Base-by-base conservation (phyloP, 2,797 vertebrate genomes). In the Eospalax fontanierii region DNA sequence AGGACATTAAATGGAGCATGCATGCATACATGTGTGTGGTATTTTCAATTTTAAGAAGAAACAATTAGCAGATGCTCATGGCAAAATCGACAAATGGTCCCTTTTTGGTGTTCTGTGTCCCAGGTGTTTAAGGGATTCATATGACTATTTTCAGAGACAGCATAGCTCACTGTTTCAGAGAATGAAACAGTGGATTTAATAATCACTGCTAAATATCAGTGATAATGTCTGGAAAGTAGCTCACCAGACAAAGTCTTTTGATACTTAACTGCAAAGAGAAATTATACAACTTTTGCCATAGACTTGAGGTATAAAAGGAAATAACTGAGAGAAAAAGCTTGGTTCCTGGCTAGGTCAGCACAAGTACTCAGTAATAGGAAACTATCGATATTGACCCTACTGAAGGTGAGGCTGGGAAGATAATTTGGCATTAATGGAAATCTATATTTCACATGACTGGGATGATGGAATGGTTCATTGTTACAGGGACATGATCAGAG, bases 41-140 rank as follows among this genome's bases (percentile, higher is more conserved):
- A 24, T 22, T 85, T 84, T 71, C 18, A 84, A 78, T 92, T 92
- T 14, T 71, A 19, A 59, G 59, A 94, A 86, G 40, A 91, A 75
- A 76, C 26, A 22, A 70, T 81, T 38, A 50, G 68, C 28, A 91
- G 50, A 93, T n/a, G 22, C 6, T 92, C 19, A 73, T 85, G 54
- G 46, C 12, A 94, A 85, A 92, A 85, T 91, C n/a, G 63, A n/a
- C 24, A 30, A 21, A 26, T 40, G 70, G 63, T 59, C 80, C 19
- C 59, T 33, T 73, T 83, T 89, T 61, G 88, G 28, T 70, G 38
- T 84, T 40, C 28, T 11, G 0, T 35, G 18, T 84, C 50, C 28
- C 14, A 0, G 33, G 18, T 57, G 9, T 78, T 85, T 63, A 35
- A 75, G n/a, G 61, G 35, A 85, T 86, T 68, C 46, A 22, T 59